phyloP scores from a whole-genome alignment of 2,888 invertebrate genomes.

The Fabriciana adippe region DNA sequence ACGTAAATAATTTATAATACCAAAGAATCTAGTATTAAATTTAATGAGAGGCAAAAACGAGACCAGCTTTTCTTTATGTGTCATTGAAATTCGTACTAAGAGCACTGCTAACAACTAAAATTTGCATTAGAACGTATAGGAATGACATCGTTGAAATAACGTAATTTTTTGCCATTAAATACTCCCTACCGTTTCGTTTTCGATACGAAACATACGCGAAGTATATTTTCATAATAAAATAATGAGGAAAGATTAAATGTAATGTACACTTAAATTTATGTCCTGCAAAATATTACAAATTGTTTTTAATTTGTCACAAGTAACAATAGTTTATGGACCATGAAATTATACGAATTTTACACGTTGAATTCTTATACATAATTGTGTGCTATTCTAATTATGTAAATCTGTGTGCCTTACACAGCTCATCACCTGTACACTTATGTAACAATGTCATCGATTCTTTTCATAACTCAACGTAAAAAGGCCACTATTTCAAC shows the following conservation, averaged over 20 bases:
- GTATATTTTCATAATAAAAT: constrained; percentile 1
- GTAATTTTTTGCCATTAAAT: background rate
- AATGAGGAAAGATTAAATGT: background rate
- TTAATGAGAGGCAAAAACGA: no score
- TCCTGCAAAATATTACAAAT: constrained; percentile 15
- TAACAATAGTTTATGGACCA: constrained; percentile 13
- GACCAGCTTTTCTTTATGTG: no score
- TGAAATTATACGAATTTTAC: constrained; percentile 5
- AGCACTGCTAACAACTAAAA: no score
- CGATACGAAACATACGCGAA: constrained; percentile 20
- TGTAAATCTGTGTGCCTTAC: constrained; percentile 37
- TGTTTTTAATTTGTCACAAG: background rate
- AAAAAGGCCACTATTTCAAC: constrained; percentile 19
- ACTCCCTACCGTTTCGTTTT: constrained; percentile 18
- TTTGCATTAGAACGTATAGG: background rate
- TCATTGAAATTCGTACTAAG: no score
- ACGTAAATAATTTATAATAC: background rate
- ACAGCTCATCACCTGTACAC: constrained; percentile 19
- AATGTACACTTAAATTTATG: background rate
- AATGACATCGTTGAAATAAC: background rate
- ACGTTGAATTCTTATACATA: constrained; percentile 17
- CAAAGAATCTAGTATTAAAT: no score
- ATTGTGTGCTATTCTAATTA: constrained; percentile 6
- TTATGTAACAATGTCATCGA: background rate
- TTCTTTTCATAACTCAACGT: background rate